Percentiles rank a stretch among this genome's conserved stretches.
These are phyloP conservation scores for Spea multiplicata DNA, from an alignment of 2,113 vertebrate genomes.

Conservation along the genomic window DNA sequence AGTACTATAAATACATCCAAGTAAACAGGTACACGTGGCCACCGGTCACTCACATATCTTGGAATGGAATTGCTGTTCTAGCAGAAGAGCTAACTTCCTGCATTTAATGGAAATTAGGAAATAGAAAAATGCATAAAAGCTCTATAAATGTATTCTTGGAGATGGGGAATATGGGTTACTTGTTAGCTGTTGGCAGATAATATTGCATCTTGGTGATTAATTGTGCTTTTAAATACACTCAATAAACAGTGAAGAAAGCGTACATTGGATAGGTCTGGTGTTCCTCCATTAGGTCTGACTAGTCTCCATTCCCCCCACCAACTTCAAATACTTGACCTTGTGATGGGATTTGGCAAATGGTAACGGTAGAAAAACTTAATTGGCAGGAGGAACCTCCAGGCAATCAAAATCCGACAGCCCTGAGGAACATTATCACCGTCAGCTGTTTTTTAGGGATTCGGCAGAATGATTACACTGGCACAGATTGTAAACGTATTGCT, in stretches of 20 bases:
- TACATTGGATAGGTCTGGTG: not conserved
- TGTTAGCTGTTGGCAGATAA: not conserved
- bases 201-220: not conserved
- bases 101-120: not conserved
- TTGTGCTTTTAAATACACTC: constrained; percentile 5
- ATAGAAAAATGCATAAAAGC: not conserved
- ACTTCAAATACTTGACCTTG: not conserved
- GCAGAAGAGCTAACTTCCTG: not conserved
- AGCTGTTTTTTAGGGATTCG: not conserved
- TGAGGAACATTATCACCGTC: not conserved
- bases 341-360: not conserved
- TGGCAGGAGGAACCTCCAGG: not conserved
- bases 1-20: no score
- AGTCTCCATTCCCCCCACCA: not conserved
- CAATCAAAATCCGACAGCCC: not conserved
- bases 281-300: not conserved
- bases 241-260: not conserved
- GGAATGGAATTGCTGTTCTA: not conserved
- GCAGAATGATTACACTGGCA: not conserved
- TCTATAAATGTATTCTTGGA: not conserved
- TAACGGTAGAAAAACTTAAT: not conserved
- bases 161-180: not conserved
- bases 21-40: no score
- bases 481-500: not conserved
- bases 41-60: not conserved